These are phyloP conservation scores for Drosophila sucinea DNA, from an alignment of 1,140 invertebrate species.

Conservation along the genomic window DNA sequence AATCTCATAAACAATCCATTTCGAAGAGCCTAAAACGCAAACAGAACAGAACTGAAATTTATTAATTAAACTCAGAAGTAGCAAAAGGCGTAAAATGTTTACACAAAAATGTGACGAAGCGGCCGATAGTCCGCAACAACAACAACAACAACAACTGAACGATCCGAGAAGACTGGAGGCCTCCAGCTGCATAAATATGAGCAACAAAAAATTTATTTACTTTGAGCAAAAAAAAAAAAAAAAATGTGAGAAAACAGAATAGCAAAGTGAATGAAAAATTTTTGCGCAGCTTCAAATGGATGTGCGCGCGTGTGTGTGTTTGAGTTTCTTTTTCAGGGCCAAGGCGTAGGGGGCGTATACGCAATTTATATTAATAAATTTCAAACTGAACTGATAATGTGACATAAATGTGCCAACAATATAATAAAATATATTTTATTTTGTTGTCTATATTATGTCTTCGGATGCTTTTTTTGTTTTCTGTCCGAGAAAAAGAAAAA, in stretches of 20 bases:
- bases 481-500: neutral
- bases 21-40: constrained; percentile 1
- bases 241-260: constrained; percentile 7
- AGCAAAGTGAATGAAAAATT: constrained; percentile 44
- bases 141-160: neutral
- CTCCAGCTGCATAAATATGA: constrained; percentile 68
- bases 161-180: constrained; percentile 11
- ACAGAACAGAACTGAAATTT: constrained; percentile 46
- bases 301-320: neutral
- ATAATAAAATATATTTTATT: constrained; percentile 30
- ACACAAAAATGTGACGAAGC: constrained; percentile 35
- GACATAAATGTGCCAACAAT: constrained; percentile 52
- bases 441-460: constrained; percentile 4
- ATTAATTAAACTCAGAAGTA: constrained; percentile 62
- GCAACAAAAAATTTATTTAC: constrained; percentile 50
- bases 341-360: constrained; percentile 58
- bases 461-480: neutral
- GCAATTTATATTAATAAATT: constrained; percentile 27
- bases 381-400: constrained; percentile 31
- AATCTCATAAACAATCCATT: constrained; percentile 51
- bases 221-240: constrained; percentile 29
- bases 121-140: no score
- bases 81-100: constrained; percentile 57
- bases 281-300: constrained; percentile 37
- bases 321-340: constrained; percentile 43